These are phyloP conservation scores for Agrilus mali DNA, from an alignment of 2,888 invertebrate species.

Conservation along the genomic window DNA sequence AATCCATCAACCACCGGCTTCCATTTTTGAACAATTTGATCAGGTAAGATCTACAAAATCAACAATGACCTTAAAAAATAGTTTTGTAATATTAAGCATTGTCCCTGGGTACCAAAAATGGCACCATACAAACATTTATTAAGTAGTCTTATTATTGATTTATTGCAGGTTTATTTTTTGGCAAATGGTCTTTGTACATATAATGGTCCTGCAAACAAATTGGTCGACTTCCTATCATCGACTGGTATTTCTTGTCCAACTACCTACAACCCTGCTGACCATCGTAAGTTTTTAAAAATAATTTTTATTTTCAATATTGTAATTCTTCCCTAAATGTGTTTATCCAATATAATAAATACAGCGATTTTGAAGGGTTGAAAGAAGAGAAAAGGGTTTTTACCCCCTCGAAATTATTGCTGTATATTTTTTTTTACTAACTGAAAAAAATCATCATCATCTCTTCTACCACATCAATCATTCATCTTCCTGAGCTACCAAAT, in stretches of 20 bases:
- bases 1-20: slow-evolving; percentile 69
- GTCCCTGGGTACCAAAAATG: neutral
- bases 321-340: too few relatives aligned
- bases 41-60: slow-evolving; percentile 30
- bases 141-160: neutral
- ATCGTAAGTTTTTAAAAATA: slow-evolving; percentile 25
- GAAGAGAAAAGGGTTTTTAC: too few relatives aligned
- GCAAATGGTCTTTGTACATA: slow-evolving; percentile 52
- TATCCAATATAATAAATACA: too few relatives aligned
- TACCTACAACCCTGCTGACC: slow-evolving; percentile 72
- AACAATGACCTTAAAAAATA: too few relatives aligned
- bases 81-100: too few relatives aligned
- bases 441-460: too few relatives aligned
- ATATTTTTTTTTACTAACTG: too few relatives aligned
- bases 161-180: slow-evolving; percentile 33
- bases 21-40: slow-evolving; percentile 63
- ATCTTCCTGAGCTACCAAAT: too few relatives aligned
- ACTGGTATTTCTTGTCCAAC: slow-evolving; percentile 57
- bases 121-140: neutral
- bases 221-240: slow-evolving; percentile 55
- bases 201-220: slow-evolving; percentile 52
- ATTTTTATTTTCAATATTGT: neutral
- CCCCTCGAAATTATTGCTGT: too few relatives aligned
- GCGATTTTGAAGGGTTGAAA: too few relatives aligned
- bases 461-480: too few relatives aligned